Base-by-base conservation (phyloP, 2,797 vertebrate species). In the Ispidina lecontei region DNA sequence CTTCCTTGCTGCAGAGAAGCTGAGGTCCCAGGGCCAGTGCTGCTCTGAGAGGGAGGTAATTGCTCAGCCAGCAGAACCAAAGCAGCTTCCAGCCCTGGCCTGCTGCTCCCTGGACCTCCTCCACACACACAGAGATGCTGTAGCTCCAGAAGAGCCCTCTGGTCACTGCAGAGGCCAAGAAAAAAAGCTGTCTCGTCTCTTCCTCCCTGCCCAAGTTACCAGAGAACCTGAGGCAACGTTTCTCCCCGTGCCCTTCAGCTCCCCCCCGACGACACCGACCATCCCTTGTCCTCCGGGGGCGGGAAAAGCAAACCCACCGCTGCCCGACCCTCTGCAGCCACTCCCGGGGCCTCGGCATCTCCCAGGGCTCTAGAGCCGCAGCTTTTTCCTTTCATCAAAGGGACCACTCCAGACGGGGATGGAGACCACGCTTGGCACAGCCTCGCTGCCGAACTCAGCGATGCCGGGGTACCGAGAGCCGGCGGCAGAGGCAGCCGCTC, bases 221-320 rank as follows among this genome's bases (percentile, higher is more conserved):
- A 23, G 35, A 56, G 56, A 81, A 41, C 4, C 84, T 3, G 11
- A 59, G 76, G 41, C 41, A 8, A 11, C 3, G 12, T 31, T 77
- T 49, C 80, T 88, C 26, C 55, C 67, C 0, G 39, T 75, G 92
- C 64, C 95, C 94, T 93, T 93, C 92, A 77, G 37, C 62, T 26
- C 26, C 31, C 13, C 9, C 37, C 17, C 49, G n/a, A 54, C 28
- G 28, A 29, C 51, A n/a, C 28, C 17, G 51, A 19, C 12, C 28
- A n/a, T 28, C 51, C 51, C 51, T 16, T 29, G 29, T 29, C 16
- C 28, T 29, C 17, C 14, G 14, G 14, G 44, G 25, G 47, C 23
- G 26, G 62, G 7, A 1, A 2, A 56, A 44, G 41, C 67, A 23
- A 3, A 84, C 8, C 15, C 17, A 3, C 12, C 20, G 11, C 54